Percentiles rank a stretch among this genome's conserved stretches.
Conservation (phyloP, 2,888 invertebrate species). For the Neocrepidodera transversa region DNA sequence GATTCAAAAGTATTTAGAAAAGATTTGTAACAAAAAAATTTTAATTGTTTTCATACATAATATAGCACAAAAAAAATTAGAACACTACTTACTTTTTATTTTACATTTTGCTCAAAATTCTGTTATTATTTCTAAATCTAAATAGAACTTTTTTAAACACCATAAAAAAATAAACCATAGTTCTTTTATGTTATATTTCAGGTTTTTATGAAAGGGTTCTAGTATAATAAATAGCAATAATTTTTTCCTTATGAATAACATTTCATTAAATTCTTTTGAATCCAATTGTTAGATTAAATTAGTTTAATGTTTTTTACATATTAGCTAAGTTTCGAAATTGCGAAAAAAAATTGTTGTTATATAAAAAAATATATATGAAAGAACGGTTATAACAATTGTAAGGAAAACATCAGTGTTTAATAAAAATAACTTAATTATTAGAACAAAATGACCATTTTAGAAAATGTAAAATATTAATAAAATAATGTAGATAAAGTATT, state of each 20-base stretch:
- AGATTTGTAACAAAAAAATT: background rate
- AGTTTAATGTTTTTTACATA: background rate
- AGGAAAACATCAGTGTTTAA: slow-evolving; percentile 35
- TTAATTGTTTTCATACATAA: too few species aligned
- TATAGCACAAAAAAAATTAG: too few species aligned
- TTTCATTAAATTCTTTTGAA: background rate
- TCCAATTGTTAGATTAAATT: background rate
- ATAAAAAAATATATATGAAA: background rate
- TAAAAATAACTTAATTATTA: slow-evolving; percentile 36
- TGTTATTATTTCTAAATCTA: too few species aligned
- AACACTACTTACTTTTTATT: too few species aligned
- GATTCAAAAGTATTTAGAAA: background rate
- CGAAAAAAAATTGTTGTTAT: background rate
- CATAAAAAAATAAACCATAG: too few species aligned
- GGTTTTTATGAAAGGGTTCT: too few species aligned
- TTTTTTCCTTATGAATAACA: too few species aligned
- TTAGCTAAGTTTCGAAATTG: background rate
- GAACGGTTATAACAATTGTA: slow-evolving; percentile 5
- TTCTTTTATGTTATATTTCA: too few species aligned
- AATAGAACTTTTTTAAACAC: too few species aligned
- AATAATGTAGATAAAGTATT: slow-evolving; percentile 41
- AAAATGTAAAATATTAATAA: slow-evolving; percentile 41
- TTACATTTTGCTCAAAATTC: too few species aligned
- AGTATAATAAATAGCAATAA: too few species aligned
- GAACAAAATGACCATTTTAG: slow-evolving; percentile 48